Conservation (phyloP, 2,113 vertebrate genomes). For the Macaca fascicularis region T2T-MFA8v1.1 NC_088375.1:146315501-146316000, state of each 20-base stretch:
- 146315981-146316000: too few relatives aligned
- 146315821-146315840: not conserved
- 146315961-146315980: too few relatives aligned
- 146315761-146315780: not conserved
- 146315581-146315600: not conserved
- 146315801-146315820: not conserved
- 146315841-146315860: not conserved
- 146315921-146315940: too few relatives aligned
- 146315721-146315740: not conserved
- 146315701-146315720: not conserved
- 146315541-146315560: constrained; percentile 7
- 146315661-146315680: not conserved
- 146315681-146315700: not conserved
- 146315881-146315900: not conserved
- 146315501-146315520: not conserved
- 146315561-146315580: not conserved
- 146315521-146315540: constrained; percentile 46
- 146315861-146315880: not conserved
- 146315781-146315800: not conserved
- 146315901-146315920: not conserved
- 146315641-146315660: not conserved
- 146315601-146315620: constrained; percentile 6
- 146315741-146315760: not conserved
- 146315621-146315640: not conserved
- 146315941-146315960: too few relatives aligned